Percentiles rank a stretch among this genome's conserved stretches.
phyloP scores from a whole-genome alignment of 2,113 vertebrate genomes.

The Chamaetylas fuelleborni region DNA sequence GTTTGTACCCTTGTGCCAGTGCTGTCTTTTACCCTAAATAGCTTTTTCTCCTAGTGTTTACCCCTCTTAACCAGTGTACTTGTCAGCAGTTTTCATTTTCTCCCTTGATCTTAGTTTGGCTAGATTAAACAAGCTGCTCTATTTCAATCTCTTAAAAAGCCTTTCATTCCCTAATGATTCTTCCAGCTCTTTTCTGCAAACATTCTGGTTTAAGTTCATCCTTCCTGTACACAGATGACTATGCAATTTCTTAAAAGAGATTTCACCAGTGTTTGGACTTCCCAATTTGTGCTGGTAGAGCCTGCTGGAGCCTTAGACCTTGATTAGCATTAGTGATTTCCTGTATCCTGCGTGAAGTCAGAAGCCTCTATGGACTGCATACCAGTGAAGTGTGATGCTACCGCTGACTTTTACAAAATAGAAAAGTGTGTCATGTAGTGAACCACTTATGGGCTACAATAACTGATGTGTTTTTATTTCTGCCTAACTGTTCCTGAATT shows the following conservation, averaged over 20 bases:
- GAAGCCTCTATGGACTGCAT: not conserved
- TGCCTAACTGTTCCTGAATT: not conserved
- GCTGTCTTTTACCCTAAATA: constrained; percentile 10
- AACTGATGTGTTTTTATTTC: not conserved
- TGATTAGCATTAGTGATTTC: not conserved
- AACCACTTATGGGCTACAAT: not conserved
- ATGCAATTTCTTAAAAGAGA: not conserved
- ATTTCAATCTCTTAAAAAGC: constrained; percentile 5
- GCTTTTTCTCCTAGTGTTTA: not conserved
- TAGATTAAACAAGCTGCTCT: constrained; percentile 41
- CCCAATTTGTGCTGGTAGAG: not conserved
- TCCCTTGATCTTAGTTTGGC: not conserved
- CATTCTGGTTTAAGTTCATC: not conserved
- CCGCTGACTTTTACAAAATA: not conserved
- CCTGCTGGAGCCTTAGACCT: not conserved
- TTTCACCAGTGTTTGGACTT: not conserved
- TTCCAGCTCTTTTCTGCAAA: constrained; percentile 5
- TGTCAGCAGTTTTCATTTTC: not conserved
- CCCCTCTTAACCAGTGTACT: not conserved
- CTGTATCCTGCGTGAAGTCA: not conserved
- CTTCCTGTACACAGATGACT: not conserved
- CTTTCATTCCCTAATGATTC: not conserved
- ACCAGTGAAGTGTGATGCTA: not conserved
- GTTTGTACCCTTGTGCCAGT: not conserved
- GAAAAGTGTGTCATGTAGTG: not conserved